Conservation (phyloP, 1,140 invertebrate genomes). For the Megalopta genalis region DNA sequence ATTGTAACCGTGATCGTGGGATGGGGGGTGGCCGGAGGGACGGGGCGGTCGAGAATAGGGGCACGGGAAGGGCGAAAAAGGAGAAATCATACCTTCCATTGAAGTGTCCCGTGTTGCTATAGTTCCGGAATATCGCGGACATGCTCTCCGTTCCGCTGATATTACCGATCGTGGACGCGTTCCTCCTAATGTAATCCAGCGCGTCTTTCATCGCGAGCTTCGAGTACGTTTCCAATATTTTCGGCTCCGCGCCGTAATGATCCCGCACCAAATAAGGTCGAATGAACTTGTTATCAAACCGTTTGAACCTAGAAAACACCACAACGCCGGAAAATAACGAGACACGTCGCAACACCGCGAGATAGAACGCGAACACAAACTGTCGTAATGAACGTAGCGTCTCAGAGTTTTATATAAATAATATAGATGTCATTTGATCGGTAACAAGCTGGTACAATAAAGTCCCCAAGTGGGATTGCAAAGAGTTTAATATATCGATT, state of each 20-base stretch:
- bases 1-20: background rate
- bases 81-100: conserved; percentile 85
- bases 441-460: too few species aligned
- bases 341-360: background rate
- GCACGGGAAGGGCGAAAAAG: background rate
- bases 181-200: conserved; percentile 92
- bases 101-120: conserved; percentile 88
- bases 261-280: conserved; percentile 92
- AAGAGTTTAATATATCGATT: too few species aligned
- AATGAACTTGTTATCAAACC: conserved; percentile 96
- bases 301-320: conserved; percentile 87
- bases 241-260: conserved; percentile 93
- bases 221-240: conserved; percentile 96
- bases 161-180: conserved; percentile 90
- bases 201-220: conserved; percentile 96
- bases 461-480: too few species aligned
- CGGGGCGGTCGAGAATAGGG: background rate
- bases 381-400: too few species aligned
- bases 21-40: background rate
- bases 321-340: background rate
- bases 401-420: too few species aligned
- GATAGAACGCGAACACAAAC: too few species aligned
- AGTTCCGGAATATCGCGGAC: conserved; percentile 93
- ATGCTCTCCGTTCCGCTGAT: conserved; percentile 92
- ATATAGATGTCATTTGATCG: too few species aligned